Evolutionary conservation across 1,140 invertebrate genomes (phyloP), one percentile per base, ranked within the genome.

Genomic region (Drosophila kanapiae): DNA sequence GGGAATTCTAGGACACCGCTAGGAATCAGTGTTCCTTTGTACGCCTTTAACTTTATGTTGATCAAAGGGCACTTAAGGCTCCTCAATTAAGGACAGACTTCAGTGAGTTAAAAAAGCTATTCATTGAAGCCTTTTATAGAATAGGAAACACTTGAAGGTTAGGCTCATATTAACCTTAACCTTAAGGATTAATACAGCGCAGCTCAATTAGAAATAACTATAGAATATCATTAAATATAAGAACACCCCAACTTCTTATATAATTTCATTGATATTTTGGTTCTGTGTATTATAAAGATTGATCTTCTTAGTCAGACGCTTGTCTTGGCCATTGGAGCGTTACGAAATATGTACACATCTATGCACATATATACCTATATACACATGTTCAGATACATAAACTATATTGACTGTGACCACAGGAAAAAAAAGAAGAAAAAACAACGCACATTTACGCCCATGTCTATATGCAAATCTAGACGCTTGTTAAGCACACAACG

Each of bases 271-370:
- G 31, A 35, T 23, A 53, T 53, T 53, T 53, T n/a, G 35, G 13
- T 35, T 37, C 47, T 51, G 8, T 54, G 48, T 51, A 29, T 29
- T 23, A 60, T 38, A 37, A 42, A 40, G 38, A 33, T 33, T 47
- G 38, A 33, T 33, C 42, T 59, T 38, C 14, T 18, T 35, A 11
- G 35, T 31, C 59, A 47, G 42, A 35, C 62, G 57, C 35, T 62
- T 45, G 57, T 62, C 64, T 65, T 58, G 54, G 18, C 64, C 49
- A 47, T 58, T 72, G 70, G 42, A 60, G 70, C 70, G 67, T 74
- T 74, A 70, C 63, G 64, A 71, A 74, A 65, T 51, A 51, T 16
- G 11, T 4, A 27, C 27, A 16, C 27, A 23, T 37, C 4, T 38
- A 37, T 38, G 23, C n/a, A 37, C 27, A 6, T 23, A 37, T 37